Evolutionary conservation across 1,140 invertebrate species (phyloP).

Genomic region (Heliconius hewitsoni): DNA sequence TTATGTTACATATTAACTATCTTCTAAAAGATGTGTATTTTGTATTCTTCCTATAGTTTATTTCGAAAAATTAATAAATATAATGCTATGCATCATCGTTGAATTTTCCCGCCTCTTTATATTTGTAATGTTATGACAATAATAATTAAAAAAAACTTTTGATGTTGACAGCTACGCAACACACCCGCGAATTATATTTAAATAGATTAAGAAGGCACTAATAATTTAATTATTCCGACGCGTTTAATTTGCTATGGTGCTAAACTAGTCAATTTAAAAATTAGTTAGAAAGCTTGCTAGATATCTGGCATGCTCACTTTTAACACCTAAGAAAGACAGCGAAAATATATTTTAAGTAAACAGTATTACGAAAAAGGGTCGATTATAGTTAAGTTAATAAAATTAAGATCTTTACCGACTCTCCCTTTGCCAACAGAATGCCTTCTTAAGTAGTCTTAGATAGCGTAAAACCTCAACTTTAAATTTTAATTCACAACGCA

Average conservation of each 20-base stretch:
- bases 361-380: constrained; percentile 27
- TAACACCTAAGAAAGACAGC: constrained; percentile 16
- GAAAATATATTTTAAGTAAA: constrained; percentile 37
- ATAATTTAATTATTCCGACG: constrained; percentile 29
- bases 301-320: constrained; percentile 9
- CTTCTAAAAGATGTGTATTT: background rate
- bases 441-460: constrained; percentile 18
- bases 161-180: background rate
- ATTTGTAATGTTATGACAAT: background rate
- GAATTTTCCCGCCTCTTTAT: background rate
- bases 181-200: background rate
- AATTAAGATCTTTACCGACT: constrained; percentile 4
- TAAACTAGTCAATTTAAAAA: constrained; percentile 55
- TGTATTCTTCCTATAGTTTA: background rate
- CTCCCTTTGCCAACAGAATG: constrained; percentile 31
- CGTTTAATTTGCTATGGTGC: constrained; percentile 58
- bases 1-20: background rate
- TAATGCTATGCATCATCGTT: background rate
- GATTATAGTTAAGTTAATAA: constrained; percentile 30
- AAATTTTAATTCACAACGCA: constrained; percentile 11
- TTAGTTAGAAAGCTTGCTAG: constrained; percentile 22
- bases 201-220: constrained; percentile 30
- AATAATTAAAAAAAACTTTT: background rate
- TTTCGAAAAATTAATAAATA: background rate
- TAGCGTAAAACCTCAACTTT: constrained; percentile 12